Percentiles rank a stretch among this genome's conserved stretches.
Evolutionary conservation across 1,140 invertebrate genomes (phyloP).

Genomic region (Apis cerana): DNA sequence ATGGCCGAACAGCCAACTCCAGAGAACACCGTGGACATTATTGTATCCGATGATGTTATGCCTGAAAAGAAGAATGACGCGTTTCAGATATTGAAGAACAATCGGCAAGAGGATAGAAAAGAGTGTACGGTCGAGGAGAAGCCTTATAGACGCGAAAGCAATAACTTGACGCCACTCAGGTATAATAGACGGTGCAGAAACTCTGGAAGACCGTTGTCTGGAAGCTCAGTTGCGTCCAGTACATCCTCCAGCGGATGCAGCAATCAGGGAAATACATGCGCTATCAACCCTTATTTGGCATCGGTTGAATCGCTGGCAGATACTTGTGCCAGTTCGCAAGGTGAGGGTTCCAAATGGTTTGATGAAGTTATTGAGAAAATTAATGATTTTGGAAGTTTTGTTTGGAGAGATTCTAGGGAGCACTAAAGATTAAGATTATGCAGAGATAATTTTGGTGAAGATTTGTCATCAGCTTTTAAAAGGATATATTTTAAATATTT

Average conservation of each 20-base stretch:
- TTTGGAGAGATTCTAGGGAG: neutral
- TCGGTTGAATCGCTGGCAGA: conserved; percentile 90
- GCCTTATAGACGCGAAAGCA: conserved; percentile 43
- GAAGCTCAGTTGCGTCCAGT: conserved; percentile 91
- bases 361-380: neutral
- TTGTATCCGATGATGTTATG: conserved; percentile 9
- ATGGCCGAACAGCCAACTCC: conserved; percentile 16
- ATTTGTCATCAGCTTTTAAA: too few relatives aligned
- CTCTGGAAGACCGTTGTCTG: conserved; percentile 85
- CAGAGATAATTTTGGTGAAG: neutral
- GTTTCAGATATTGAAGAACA: conserved; percentile 10
- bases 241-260: conserved; percentile 84
- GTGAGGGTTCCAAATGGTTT: conserved; percentile 58
- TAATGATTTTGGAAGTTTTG: neutral
- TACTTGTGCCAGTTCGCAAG: conserved; percentile 81
- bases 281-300: conserved; percentile 86
- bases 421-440: too few relatives aligned
- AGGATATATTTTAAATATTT: too few relatives aligned
- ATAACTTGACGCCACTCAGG: conserved; percentile 48
- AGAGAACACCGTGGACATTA: conserved; percentile 6
- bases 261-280: conserved; percentile 75
- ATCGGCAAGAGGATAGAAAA: neutral
- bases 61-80: conserved; percentile 30
- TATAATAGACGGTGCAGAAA: conserved; percentile 67
- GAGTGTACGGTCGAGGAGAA: conserved; percentile 11